A percentile compares a stretch with the other conserved stretches of the same genome.
Conservation (phyloP, 2,888 invertebrate species). For the Hirudinaria manillensis region DNA sequence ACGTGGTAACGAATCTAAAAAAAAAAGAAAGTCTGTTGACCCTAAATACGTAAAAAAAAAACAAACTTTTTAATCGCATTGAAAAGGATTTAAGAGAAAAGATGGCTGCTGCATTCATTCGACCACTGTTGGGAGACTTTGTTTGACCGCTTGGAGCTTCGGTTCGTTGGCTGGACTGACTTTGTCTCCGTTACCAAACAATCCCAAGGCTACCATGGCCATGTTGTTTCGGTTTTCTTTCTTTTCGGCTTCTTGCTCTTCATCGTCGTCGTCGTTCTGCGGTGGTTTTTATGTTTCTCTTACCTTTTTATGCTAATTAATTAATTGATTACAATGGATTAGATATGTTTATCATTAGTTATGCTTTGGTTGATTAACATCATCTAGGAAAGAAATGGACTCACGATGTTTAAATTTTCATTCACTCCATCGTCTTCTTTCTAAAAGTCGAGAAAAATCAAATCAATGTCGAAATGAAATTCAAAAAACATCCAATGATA, state of each 20-base stretch:
- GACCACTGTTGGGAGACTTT: neutral
- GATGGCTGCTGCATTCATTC: neutral
- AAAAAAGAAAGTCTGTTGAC: no score
- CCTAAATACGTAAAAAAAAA: no score
- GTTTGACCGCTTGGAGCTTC: neutral
- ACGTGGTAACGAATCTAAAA: no score
- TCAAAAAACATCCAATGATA: neutral
- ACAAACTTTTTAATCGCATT: no score
- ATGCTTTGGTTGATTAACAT: neutral
- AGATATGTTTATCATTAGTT: neutral
- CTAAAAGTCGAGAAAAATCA: neutral
- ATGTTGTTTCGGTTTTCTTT: slow-evolving; percentile 12
- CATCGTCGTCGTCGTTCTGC: slow-evolving; percentile 9
- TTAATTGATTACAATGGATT: neutral
- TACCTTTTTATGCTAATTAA: neutral
- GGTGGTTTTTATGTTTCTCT: no score
- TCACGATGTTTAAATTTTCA: slow-evolving; percentile 13
- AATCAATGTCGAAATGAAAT: neutral
- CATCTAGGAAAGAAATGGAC: neutral
- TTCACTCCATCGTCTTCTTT: slow-evolving; percentile 17
- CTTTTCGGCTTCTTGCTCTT: slow-evolving; percentile 18
- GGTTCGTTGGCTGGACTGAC: slow-evolving; percentile 17
- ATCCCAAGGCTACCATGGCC: slow-evolving; percentile 16
- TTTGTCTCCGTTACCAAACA: slow-evolving; percentile 17
- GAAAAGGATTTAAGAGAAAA: no score